phyloP scores from a whole-genome alignment of 2,797 vertebrate genomes.

The Poeciliopsis presidionis region DNA sequence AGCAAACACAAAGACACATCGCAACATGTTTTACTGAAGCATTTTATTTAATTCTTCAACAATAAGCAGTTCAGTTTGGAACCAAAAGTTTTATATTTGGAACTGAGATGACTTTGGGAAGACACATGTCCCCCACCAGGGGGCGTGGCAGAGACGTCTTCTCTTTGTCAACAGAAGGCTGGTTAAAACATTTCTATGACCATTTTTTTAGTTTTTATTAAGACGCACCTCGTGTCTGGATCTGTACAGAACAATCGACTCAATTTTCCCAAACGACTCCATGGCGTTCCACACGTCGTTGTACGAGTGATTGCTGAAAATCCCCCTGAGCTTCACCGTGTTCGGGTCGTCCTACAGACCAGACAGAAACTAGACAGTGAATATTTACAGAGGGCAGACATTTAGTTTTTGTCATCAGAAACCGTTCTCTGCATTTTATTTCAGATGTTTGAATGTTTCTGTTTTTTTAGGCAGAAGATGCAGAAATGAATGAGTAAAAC shows the following conservation, averaged over 20 bases:
- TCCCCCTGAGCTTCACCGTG: slow-evolving; percentile 41
- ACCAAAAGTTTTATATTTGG: too few relatives aligned
- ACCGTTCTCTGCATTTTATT: background rate
- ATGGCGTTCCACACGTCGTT: slow-evolving; percentile 79
- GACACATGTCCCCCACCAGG: too few relatives aligned
- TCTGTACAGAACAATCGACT: slow-evolving; percentile 78
- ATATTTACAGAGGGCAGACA: background rate
- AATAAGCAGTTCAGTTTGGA: too few relatives aligned
- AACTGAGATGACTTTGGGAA: too few relatives aligned
- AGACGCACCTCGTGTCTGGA: slow-evolving; percentile 35
- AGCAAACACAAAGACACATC: background rate
- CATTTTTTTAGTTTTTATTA: too few relatives aligned
- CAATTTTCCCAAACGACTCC: slow-evolving; percentile 85
- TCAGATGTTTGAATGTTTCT: background rate
- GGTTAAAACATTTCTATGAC: too few relatives aligned
- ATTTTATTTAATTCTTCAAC: too few relatives aligned
- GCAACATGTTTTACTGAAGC: background rate
- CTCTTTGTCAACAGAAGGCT: too few relatives aligned
- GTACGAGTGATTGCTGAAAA: slow-evolving; percentile 29
- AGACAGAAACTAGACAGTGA: background rate
- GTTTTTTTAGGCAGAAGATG: background rate
- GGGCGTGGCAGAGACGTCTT: too few relatives aligned
- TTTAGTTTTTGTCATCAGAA: background rate
- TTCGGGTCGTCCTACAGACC: slow-evolving; percentile 32
- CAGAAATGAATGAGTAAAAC: background rate